Conservation (phyloP, 2,113 vertebrate species). For the Poeciliopsis prolifica region DNA sequence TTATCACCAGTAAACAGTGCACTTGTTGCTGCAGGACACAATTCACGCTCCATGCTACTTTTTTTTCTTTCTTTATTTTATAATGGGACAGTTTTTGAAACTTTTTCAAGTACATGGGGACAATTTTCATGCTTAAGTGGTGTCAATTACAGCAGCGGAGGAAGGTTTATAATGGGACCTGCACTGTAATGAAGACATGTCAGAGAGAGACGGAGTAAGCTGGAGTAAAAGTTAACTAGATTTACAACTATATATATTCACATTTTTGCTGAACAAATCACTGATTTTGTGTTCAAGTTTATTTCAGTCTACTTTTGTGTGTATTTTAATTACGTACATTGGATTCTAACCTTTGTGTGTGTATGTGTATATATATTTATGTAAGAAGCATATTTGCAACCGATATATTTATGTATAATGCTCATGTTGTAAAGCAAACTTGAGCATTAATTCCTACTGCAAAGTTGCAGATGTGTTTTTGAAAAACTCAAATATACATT, state of each 20-base stretch:
- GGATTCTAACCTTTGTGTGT: too few species aligned
- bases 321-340: too few species aligned
- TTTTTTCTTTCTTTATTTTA: not conserved
- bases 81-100: not conserved
- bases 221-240: slow-evolving; percentile 17
- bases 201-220: slow-evolving; percentile 11
- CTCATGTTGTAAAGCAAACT: too few species aligned
- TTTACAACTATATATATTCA: too few species aligned
- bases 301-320: too few species aligned
- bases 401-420: too few species aligned
- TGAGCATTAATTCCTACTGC: not conserved
- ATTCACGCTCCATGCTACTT: slow-evolving; percentile 20
- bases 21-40: slow-evolving; percentile 42
- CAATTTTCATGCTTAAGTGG: slow-evolving; percentile 52
- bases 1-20: slow-evolving; percentile 57
- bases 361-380: too few species aligned
- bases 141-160: slow-evolving; percentile 60
- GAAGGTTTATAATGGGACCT: slow-evolving; percentile 24
- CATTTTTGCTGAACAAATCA: too few species aligned
- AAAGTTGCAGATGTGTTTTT: not conserved
- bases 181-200: slow-evolving; percentile 44
- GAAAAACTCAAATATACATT: not conserved
- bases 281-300: too few species aligned
- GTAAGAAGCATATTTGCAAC: too few species aligned
- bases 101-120: slow-evolving; percentile 1